phyloP scores from a whole-genome alignment of 2,888 invertebrate species.

The Petrolisthes cinctipes region DNA sequence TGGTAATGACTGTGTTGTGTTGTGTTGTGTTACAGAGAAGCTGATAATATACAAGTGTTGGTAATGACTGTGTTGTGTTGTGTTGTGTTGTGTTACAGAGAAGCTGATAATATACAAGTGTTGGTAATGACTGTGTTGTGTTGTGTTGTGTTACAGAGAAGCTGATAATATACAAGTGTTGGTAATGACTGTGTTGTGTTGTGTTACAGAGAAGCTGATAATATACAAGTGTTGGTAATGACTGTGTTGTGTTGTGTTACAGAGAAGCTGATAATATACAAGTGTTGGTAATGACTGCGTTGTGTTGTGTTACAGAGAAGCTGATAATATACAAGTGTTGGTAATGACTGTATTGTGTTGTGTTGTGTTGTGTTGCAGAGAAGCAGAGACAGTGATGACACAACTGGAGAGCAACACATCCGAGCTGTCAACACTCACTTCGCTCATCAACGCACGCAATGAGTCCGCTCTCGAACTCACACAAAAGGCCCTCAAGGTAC shows the following conservation, averaged over 20 bases:
- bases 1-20: neutral
- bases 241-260: neutral
- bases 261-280: neutral
- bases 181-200: neutral
- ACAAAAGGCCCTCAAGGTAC: constrained; percentile 52
- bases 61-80: neutral
- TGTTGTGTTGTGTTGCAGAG: constrained; percentile 19
- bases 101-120: neutral
- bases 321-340: neutral
- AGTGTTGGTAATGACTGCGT: neutral
- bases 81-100: neutral
- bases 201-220: neutral
- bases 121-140: neutral
- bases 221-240: too few species aligned
- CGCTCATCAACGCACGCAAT: constrained; percentile 44
- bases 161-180: neutral
- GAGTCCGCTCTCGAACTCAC: constrained; percentile 55
- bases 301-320: neutral
- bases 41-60: neutral
- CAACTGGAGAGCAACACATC: constrained; percentile 57
- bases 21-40: neutral
- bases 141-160: neutral
- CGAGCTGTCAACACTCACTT: constrained; percentile 40
- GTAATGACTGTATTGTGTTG: neutral
- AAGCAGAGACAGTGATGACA: constrained; percentile 54